Conservation (phyloP, 2,888 invertebrate genomes). For the Apoderus coryli region DNA sequence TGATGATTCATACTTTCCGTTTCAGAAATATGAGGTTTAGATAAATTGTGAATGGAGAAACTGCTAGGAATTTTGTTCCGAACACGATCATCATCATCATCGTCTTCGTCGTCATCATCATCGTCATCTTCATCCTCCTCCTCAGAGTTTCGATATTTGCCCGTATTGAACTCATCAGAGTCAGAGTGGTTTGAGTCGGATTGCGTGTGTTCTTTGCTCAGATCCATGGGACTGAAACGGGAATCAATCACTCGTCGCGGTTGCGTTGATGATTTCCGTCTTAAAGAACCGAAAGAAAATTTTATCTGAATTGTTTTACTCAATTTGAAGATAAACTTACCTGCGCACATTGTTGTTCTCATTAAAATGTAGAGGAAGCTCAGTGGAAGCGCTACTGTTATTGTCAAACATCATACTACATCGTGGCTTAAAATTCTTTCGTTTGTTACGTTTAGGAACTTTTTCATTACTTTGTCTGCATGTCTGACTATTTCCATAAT, state of each 20-base stretch:
- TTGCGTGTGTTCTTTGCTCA: slow-evolving; percentile 21
- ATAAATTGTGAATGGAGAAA: slow-evolving; percentile 31
- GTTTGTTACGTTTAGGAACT: slow-evolving; percentile 53
- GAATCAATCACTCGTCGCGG: slow-evolving; percentile 24
- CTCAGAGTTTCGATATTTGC: slow-evolving; percentile 28
- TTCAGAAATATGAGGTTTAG: slow-evolving; percentile 30
- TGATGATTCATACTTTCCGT: slow-evolving; percentile 21
- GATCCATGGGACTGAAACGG: slow-evolving; percentile 28
- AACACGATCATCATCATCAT: too few species aligned
- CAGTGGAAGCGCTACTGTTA: too few species aligned
- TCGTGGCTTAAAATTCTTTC: slow-evolving; percentile 66
- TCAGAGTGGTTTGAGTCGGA: slow-evolving; percentile 26
- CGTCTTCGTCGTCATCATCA: slow-evolving; percentile 20
- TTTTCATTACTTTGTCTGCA: slow-evolving; percentile 34
- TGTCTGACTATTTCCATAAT: too few species aligned
- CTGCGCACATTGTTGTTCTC: slow-evolving; percentile 29
- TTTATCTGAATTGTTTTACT: too few species aligned
- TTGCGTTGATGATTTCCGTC: slow-evolving; percentile 25
- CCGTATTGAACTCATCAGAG: slow-evolving; percentile 24
- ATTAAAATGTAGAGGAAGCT: too few species aligned
- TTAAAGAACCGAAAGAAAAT: slow-evolving; percentile 23
- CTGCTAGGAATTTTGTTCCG: slow-evolving; percentile 29
- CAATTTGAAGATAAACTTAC: too few species aligned
- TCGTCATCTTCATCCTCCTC: slow-evolving; percentile 30
- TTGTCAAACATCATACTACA: too few species aligned